Conservation (phyloP, 2,113 vertebrate genomes). For the Triplophysa rosa region DNA sequence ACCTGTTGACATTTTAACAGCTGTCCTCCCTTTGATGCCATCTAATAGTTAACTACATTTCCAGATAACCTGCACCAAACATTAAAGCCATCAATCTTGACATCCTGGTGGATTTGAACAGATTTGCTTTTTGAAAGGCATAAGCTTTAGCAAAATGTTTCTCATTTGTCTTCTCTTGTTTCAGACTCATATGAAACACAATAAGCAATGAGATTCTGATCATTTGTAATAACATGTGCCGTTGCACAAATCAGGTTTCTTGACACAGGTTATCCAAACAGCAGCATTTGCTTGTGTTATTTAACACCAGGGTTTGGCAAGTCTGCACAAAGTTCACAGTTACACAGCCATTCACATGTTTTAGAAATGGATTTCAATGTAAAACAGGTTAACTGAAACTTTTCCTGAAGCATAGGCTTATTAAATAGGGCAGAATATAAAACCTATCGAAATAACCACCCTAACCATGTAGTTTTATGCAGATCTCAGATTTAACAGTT, state of each 20-base stretch:
- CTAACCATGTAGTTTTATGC: neutral
- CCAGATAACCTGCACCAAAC: neutral
- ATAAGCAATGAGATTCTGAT: too few species aligned
- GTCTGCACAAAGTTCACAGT: slow-evolving; percentile 4
- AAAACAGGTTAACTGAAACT: slow-evolving; percentile 14
- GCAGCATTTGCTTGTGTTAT: slow-evolving; percentile 7
- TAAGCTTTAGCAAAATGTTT: too few species aligned
- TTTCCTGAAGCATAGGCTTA: neutral
- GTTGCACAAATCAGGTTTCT: neutral
- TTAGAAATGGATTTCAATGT: neutral
- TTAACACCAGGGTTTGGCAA: slow-evolving; percentile 23
- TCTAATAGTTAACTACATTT: neutral
- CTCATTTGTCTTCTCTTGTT: too few species aligned
- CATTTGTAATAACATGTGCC: neutral
- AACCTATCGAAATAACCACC: neutral
- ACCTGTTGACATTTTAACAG: neutral
- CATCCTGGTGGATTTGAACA: neutral
- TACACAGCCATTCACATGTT: neutral
- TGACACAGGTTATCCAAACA: slow-evolving; percentile 24
- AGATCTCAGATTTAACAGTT: neutral
- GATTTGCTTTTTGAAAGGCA: too few species aligned
- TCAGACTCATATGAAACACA: too few species aligned
- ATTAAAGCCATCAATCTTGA: neutral
- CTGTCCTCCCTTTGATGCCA: neutral
- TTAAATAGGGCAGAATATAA: neutral